Evolutionary conservation across 2,888 invertebrate genomes (phyloP).

Genomic region (Gisinianus flammeolus): DNA sequence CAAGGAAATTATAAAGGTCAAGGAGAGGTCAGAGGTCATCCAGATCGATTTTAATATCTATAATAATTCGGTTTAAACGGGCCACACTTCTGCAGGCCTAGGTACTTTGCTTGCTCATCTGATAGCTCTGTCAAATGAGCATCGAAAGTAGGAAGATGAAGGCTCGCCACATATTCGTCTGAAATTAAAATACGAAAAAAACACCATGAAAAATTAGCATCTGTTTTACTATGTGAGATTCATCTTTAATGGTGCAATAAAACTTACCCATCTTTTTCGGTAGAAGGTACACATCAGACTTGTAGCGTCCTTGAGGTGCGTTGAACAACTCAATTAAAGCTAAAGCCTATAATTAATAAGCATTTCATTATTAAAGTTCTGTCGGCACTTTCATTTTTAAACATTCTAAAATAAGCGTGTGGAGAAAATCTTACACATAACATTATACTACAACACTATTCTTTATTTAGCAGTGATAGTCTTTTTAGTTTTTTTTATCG

Average conservation of each 20-base stretch:
- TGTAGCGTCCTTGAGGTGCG: slow-evolving; percentile 92
- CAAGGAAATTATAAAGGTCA: no score
- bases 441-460: no score
- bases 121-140: slow-evolving; percentile 94
- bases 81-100: slow-evolving; percentile 96
- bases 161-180: slow-evolving; percentile 97
- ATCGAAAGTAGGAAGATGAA: slow-evolving; percentile 96
- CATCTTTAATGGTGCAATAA: no score
- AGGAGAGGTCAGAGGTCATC: no score
- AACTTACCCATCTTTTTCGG: slow-evolving; percentile 95
- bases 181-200: slow-evolving; percentile 59
- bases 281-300: slow-evolving; percentile 94
- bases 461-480: neutral
- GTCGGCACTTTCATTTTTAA: neutral
- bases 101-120: slow-evolving; percentile 96
- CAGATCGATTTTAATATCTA: slow-evolving; percentile 72
- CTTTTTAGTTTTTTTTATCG: neutral
- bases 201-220: neutral
- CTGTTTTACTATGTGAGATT: no score
- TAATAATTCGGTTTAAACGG: slow-evolving; percentile 99
- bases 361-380: neutral
- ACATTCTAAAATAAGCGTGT: neutral
- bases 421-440: neutral
- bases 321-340: slow-evolving; percentile 97
- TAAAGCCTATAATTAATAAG: slow-evolving; percentile 68